Conservation (phyloP, 2,113 vertebrate genomes). For the Agelaius phoeniceus region DNA sequence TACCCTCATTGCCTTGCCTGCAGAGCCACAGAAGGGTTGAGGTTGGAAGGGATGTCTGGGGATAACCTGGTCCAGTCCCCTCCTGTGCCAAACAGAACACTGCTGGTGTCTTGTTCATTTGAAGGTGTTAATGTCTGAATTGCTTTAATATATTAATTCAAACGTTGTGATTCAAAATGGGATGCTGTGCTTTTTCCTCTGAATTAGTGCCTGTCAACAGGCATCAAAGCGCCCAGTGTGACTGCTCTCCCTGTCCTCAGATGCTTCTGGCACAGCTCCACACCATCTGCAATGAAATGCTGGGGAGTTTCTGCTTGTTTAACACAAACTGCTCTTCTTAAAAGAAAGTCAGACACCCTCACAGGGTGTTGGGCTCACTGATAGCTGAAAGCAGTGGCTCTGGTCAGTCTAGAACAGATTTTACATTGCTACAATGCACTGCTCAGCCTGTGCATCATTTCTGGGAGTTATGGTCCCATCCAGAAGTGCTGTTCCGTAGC, state of each 20-base stretch:
- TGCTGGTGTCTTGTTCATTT: not conserved
- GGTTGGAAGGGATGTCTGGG: not conserved
- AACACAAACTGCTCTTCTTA: not conserved
- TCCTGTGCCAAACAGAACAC: not conserved
- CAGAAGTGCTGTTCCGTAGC: not conserved
- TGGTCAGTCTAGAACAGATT: not conserved
- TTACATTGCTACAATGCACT: not conserved
- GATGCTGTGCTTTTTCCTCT: not conserved
- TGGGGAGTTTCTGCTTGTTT: not conserved
- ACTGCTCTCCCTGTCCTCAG: not conserved
- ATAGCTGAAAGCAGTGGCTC: not conserved
- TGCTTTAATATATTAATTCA: not conserved
- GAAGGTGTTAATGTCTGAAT: not conserved
- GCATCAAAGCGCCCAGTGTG: rapidly evolving
- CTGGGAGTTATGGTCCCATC: not conserved
- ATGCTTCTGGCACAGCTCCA: not conserved
- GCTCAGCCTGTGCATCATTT: not conserved
- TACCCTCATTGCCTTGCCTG: not conserved
- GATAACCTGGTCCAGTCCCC: not conserved
- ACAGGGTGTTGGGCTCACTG: not conserved
- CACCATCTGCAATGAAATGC: not conserved
- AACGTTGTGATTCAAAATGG: not conserved
- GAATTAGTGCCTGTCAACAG: not conserved
- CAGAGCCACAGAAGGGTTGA: not conserved
- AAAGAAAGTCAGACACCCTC: not conserved